Conservation (phyloP, 53 echinoderm and acorn worm species). For the Crossaster papposus region DNA sequence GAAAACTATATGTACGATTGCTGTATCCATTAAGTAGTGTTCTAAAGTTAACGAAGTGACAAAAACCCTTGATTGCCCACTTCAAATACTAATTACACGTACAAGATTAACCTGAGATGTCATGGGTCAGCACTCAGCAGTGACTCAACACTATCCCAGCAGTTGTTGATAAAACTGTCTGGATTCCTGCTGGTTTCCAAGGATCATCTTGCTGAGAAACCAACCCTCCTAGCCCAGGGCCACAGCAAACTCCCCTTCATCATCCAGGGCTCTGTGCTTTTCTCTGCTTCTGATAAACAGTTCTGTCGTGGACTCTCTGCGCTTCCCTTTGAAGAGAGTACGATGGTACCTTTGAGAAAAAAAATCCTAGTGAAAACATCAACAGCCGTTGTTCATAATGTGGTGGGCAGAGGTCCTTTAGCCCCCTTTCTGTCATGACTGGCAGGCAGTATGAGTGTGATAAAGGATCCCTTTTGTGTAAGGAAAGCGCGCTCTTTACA, state of each 20-base stretch:
- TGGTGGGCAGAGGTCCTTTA: background rate
- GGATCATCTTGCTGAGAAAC: constrained; percentile 48
- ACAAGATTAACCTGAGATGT: constrained; percentile 47
- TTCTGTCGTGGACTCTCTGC: background rate
- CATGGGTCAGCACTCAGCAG: background rate
- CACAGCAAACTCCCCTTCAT: background rate
- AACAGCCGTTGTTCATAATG: constrained; percentile 1
- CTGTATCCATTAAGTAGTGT: too few species aligned
- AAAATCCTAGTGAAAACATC: background rate
- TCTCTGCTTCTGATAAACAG: constrained; percentile 19
- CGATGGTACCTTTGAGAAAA: background rate
- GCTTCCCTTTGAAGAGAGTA: constrained; percentile 31
- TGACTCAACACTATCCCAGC: constrained; percentile 52
- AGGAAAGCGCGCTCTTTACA: background rate
- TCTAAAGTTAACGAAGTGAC: too few species aligned
- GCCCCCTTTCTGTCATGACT: background rate
- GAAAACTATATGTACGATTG: too few species aligned
- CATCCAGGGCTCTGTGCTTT: constrained; percentile 25
- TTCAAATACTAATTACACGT: constrained; percentile 51
- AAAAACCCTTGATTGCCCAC: too few species aligned
- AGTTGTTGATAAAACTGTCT: constrained; percentile 57
- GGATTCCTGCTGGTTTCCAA: constrained; percentile 45
- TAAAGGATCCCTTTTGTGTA: background rate
- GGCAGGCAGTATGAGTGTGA: background rate
- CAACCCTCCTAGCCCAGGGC: constrained; percentile 45